Evolutionary conservation across 2,113 vertebrate genomes (phyloP).

Genomic region (Phrynosoma platyrhinos): DNA sequence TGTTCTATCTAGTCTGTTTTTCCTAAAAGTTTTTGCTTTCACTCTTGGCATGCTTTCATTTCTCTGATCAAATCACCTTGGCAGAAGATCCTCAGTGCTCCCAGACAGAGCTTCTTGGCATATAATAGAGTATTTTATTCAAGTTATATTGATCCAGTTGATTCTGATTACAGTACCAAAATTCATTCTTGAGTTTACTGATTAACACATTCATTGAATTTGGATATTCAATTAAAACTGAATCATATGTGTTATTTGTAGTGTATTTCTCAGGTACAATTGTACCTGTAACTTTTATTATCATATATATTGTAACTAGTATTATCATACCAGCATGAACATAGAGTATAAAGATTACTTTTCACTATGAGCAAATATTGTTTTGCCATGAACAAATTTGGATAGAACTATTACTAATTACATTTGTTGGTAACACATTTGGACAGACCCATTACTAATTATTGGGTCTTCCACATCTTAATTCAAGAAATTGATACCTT

Average conservation of each 20-base stretch:
- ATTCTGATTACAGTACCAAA: not conserved
- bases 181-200: not conserved
- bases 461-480: not conserved
- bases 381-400: not conserved
- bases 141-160: not conserved
- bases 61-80: not conserved
- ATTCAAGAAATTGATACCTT: slow-evolving; percentile 13
- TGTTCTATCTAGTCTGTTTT: not conserved
- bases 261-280: not conserved
- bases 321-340: not conserved
- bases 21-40: not conserved
- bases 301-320: too few species aligned
- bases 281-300: not conserved
- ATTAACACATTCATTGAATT: not conserved
- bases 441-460: not conserved
- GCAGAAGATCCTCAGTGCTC: not conserved
- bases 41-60: not conserved
- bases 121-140: not conserved
- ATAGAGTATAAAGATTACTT: not conserved
- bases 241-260: not conserved
- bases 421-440: not conserved
- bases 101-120: not conserved
- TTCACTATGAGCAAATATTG: not conserved
- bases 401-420: not conserved
- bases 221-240: not conserved